Evolutionary conservation across 2,888 invertebrate species (phyloP), one percentile per base, ranked within the genome.

Genomic region (Subacronicta megacephala): DNA sequence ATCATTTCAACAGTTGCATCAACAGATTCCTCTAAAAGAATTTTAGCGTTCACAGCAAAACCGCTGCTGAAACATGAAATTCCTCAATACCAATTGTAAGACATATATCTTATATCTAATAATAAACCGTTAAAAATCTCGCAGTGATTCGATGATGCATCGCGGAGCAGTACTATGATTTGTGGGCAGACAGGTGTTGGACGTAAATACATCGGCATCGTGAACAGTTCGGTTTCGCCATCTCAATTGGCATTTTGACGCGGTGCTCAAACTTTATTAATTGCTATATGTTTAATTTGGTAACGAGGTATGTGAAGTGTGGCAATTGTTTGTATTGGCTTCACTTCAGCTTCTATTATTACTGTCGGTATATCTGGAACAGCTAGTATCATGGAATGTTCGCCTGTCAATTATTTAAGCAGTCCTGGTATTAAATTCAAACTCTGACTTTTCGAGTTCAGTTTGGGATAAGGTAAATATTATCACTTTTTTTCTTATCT

Each of bases 221-320:
- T 72, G 49, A 68, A 60, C 75, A 75, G 85, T 90, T 92, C 85
- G 90, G 91, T 90, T 92, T 88, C 90, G 77, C 85, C 84, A 87
- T 87, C 87, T 83, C 90, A 87, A 93, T 93, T 86, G 93, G 92
- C 93, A 90, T 89, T 88, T 90, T 77, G 68, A 78, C 72, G 69
- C 20, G 88, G 37, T 77, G 63, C 80, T 85, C 90, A 93, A 93
- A 90, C 74, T 90, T 83, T 80, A 59, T 54, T 55, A 44, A 59
- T 53, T 61, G 35, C 40, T 43, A 40, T 49, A 4, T 35, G n/a
- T 17, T 44, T 10, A 20, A n/a, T 46, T 6, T n/a, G 26, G 12
- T 64, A 45, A 51, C 46, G 45, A 46, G 37, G 43, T 36, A 41
- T 65, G 41, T 41, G 57, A 65, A 33, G 58, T 44, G 61, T 47